A percentile compares a stretch with the other conserved stretches of the same genome.
phyloP scores from a whole-genome alignment of 2,797 vertebrate genomes.

The Phataginus tricuspis region DNA sequence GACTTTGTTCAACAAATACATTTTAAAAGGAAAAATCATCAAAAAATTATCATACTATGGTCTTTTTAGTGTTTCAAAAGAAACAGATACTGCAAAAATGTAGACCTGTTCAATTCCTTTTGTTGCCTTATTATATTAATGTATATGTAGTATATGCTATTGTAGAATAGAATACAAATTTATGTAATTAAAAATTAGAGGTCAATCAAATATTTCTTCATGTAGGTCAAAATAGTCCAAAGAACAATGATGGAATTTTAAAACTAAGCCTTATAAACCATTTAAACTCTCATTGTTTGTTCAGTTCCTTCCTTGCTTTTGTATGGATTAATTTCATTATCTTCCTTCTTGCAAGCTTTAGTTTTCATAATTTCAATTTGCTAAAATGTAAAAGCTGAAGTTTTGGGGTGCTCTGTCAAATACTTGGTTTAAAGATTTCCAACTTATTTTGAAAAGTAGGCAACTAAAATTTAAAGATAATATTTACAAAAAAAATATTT shows the following conservation, averaged over 20 bases:
- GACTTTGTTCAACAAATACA: background rate
- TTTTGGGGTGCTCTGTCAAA: background rate
- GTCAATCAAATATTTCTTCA: background rate
- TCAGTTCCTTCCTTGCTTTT: background rate
- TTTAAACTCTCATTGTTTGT: background rate
- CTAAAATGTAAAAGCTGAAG: background rate
- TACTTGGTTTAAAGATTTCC: background rate
- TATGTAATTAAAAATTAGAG: background rate
- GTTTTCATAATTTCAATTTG: background rate
- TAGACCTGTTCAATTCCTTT: background rate
- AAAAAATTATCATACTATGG: background rate
- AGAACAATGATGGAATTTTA: background rate
- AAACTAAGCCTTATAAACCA: slow-evolving; percentile 3
- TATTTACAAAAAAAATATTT: background rate
- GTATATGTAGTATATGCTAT: background rate
- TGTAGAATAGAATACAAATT: background rate
- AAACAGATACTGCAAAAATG: background rate
- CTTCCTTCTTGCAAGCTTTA: background rate
- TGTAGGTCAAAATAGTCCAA: background rate
- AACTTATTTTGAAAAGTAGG: background rate
- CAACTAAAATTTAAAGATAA: background rate
- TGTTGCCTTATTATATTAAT: no score
- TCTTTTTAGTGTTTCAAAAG: background rate
- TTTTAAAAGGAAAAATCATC: background rate
- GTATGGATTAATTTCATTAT: background rate